Conservation (phyloP, 2,797 vertebrate genomes). For the Leptodactylus fallax region DNA sequence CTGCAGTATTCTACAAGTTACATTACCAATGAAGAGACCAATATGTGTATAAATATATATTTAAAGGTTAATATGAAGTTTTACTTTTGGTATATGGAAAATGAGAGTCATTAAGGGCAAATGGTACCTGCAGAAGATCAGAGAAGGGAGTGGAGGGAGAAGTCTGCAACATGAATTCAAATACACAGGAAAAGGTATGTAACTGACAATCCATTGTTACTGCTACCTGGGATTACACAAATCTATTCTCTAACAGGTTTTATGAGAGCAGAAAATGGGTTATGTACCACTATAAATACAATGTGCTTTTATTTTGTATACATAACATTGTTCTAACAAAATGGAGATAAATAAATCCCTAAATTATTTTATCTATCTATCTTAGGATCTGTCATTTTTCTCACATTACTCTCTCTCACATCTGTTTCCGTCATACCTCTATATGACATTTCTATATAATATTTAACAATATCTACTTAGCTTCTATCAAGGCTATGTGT, state of each 20-base stretch:
- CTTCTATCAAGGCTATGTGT: no score
- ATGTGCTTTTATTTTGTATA: no score
- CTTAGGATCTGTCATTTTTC: no score
- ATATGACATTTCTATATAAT: background rate
- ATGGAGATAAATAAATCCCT: background rate
- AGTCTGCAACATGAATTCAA: background rate
- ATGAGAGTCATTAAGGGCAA: background rate
- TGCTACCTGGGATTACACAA: no score
- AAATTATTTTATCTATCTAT: background rate
- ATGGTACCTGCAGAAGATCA: background rate
- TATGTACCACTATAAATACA: background rate
- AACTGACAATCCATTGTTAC: no score
- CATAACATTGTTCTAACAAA: no score
- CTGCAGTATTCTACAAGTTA: no score
- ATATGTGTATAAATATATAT: no score
- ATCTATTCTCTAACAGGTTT: no score
- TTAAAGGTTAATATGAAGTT: no score
- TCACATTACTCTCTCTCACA: background rate
- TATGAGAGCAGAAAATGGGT: background rate
- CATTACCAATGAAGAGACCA: no score
- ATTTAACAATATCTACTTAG: background rate
- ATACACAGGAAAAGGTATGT: background rate
- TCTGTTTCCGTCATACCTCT: rapidly evolving
- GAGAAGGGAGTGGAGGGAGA: background rate
- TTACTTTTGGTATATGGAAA: background rate